Percentiles rank a stretch among this genome's conserved stretches.
phyloP scores from a whole-genome alignment of 2,797 vertebrate genomes.

The Melanotaenia maccullochi region DNA sequence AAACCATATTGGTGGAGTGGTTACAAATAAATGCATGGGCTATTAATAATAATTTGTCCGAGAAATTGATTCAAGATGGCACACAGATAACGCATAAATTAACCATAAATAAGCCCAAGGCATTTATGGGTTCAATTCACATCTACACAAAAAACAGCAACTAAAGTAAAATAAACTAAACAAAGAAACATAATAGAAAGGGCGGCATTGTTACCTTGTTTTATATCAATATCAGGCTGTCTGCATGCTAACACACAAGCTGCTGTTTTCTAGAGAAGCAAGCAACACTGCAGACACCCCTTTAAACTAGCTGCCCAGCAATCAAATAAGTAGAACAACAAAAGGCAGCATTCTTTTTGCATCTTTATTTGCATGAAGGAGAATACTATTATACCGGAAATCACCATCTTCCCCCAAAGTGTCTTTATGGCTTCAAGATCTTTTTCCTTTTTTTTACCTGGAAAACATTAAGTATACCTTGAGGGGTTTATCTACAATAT shows the following conservation, averaged over 20 bases:
- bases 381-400: too few relatives aligned
- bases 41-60: conserved; percentile 9
- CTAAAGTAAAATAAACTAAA: background rate
- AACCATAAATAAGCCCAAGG: conserved; percentile 13
- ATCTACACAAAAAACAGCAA: background rate
- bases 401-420: too few relatives aligned
- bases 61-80: conserved; percentile 20
- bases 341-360: too few relatives aligned
- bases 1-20: background rate
- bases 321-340: too few relatives aligned
- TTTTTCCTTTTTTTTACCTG: too few relatives aligned
- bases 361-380: too few relatives aligned
- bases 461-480: too few relatives aligned
- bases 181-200: conserved; percentile 7
- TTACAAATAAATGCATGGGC: background rate
- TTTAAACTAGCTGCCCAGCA: too few relatives aligned
- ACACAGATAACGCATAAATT: conserved; percentile 1
- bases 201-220: conserved; percentile 15
- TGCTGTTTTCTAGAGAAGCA: conserved; percentile 5
- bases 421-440: too few relatives aligned
- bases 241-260: conserved; percentile 7
- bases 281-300: background rate
- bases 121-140: conserved; percentile 21
- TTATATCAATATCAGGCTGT: conserved; percentile 15
- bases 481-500: too few relatives aligned